Conservation (phyloP, 64 coral and sea anemone genomes). For the Porites australiensis region DNA sequence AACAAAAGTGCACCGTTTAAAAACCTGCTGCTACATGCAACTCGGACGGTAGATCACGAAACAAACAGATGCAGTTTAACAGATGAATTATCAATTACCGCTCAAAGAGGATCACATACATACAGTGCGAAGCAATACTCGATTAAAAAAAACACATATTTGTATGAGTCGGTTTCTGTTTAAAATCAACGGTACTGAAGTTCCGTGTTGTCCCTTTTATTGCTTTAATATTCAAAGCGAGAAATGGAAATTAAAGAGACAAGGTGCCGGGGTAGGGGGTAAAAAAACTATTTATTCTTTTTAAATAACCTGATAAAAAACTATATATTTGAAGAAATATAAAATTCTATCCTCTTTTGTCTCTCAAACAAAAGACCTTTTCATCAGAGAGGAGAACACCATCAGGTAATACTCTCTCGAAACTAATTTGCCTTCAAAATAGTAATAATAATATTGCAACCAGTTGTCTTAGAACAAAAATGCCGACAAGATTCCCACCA, state of each 20-base stretch:
- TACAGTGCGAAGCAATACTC: no score
- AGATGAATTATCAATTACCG: no score
- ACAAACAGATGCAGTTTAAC: no score
- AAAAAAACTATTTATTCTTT: neutral
- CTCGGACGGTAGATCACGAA: no score
- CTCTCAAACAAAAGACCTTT: slow-evolving; percentile 1
- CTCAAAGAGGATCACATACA: no score
- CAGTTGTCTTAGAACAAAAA: slow-evolving; percentile 33
- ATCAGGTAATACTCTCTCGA: neutral
- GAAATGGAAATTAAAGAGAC: neutral
- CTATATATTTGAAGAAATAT: neutral
- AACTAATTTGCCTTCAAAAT: slow-evolving; percentile 38
- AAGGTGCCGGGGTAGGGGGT: neutral
- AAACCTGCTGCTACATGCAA: no score
- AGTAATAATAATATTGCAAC: slow-evolving; percentile 37
- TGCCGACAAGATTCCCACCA: slow-evolving; percentile 40
- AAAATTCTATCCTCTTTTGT: neutral
- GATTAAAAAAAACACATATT: no score
- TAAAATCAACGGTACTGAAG: neutral
- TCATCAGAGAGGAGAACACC: neutral
- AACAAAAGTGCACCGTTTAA: no score
- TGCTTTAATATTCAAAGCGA: neutral
- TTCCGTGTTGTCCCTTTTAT: neutral
- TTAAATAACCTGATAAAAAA: neutral
- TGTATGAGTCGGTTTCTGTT: neutral